These are phyloP conservation scores for Cephus rjabovi DNA, from an alignment of 2,888 invertebrate genomes.

Conservation along the genomic window DNA sequence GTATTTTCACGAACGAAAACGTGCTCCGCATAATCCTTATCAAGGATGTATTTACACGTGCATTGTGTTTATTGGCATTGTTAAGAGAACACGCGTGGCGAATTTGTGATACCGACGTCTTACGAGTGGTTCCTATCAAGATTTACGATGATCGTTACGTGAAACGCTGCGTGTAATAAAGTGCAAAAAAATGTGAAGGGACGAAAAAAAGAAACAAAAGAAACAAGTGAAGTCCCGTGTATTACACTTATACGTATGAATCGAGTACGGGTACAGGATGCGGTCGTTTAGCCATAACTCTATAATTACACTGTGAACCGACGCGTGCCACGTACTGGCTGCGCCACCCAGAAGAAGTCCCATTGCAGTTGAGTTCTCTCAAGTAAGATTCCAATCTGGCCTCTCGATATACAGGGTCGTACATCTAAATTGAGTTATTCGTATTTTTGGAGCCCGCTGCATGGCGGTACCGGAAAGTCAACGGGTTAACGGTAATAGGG, in stretches of 20 bases:
- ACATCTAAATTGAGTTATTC: not conserved
- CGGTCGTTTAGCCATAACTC: slow-evolving; percentile 36
- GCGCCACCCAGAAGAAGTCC: slow-evolving; percentile 33
- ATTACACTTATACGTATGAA: not conserved
- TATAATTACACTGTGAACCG: slow-evolving; percentile 34
- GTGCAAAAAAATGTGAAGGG: not conserved
- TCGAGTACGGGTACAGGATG: slow-evolving; percentile 16
- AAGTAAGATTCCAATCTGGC: not conserved
- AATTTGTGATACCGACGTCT: not conserved
- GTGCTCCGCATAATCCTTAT: not conserved
- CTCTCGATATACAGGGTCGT: not conserved
- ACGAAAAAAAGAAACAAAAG: not conserved
- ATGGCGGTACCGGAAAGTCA: not conserved
- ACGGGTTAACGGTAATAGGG: not conserved
- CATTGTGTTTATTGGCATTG: not conserved
- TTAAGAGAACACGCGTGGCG: not conserved
- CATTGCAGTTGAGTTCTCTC: slow-evolving; percentile 16
- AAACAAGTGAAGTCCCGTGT: not conserved
- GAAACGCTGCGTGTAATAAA: not conserved
- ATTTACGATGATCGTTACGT: not conserved
- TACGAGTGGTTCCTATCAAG: not conserved
- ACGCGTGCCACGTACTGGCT: slow-evolving; percentile 30
- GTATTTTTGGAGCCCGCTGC: not conserved
- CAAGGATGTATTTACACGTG: not conserved
- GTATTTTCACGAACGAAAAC: not conserved